Evolutionary conservation across 2,888 invertebrate species (phyloP).

Genomic region (Latrodectus hesperus): DNA sequence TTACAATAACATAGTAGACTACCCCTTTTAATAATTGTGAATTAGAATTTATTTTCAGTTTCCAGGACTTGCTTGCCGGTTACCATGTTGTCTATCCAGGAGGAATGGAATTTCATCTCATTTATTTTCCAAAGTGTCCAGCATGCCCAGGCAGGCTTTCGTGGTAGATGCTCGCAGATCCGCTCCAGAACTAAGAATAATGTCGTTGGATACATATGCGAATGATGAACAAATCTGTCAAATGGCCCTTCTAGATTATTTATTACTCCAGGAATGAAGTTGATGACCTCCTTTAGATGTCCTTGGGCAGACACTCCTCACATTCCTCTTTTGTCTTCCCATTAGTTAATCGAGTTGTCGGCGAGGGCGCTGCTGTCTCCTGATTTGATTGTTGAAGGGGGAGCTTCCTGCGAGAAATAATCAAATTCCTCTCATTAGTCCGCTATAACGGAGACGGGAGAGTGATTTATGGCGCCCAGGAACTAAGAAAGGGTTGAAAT

Average conservation of each 20-base stretch:
- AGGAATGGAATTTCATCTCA: conserved; percentile 5
- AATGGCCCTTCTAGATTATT: not conserved
- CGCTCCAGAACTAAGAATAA: not conserved
- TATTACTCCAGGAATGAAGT: conserved; percentile 8
- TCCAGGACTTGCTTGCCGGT: not conserved
- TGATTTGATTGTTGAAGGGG: conserved; percentile 47
- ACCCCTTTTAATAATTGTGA: too few relatives aligned
- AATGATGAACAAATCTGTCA: conserved; percentile 5
- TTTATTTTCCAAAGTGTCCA: conserved; percentile 5
- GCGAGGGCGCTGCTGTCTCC: not conserved
- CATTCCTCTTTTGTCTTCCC: conserved; percentile 42
- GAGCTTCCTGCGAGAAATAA: conserved; percentile 43
- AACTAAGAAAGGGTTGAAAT: conserved; percentile 35
- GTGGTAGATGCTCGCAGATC: not conserved
- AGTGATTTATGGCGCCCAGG: conserved; percentile 24
- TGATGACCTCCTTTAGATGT: conserved; percentile 29
- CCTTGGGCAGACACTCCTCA: conserved; percentile 27
- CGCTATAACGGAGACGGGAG: conserved; percentile 28
- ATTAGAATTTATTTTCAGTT: not conserved
- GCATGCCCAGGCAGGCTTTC: not conserved
- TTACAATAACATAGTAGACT: too few relatives aligned
- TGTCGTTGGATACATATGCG: not conserved
- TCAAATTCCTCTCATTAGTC: conserved; percentile 60
- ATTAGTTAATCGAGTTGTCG: conserved; percentile 55
- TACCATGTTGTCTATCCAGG: not conserved